Percentiles rank a stretch among this genome's conserved stretches.
phyloP scores from a whole-genome alignment of 1,140 invertebrate species.

The Amphibalanus amphitrite region DNA sequence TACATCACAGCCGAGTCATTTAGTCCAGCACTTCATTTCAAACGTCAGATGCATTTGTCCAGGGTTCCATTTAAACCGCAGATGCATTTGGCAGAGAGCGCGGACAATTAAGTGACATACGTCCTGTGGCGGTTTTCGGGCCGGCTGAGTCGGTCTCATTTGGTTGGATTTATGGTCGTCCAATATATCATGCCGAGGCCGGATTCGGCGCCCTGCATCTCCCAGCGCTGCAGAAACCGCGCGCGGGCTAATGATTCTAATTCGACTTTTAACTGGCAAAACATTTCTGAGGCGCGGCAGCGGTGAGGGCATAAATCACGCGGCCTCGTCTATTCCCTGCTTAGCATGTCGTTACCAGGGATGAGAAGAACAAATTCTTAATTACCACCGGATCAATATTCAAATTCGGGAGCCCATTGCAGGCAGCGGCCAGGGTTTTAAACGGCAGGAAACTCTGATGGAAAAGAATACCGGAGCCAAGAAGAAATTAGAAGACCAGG shows the following conservation, averaged over 20 bases:
- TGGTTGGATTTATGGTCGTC: not conserved
- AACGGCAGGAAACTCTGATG: too few relatives aligned
- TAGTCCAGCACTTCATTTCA: too few relatives aligned
- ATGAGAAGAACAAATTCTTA: not conserved
- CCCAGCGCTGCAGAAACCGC: not conserved
- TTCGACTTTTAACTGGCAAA: not conserved
- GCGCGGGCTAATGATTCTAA: not conserved
- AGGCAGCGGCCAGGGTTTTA: too few relatives aligned
- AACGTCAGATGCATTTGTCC: too few relatives aligned
- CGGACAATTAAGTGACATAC: too few relatives aligned
- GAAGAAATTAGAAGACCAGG: too few relatives aligned
- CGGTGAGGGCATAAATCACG: not conserved
- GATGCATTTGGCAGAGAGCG: too few relatives aligned
- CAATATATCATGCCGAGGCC: not conserved
- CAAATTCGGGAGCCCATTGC: not conserved
- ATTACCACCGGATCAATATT: not conserved
- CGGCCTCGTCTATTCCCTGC: not conserved
- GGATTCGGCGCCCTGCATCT: not conserved
- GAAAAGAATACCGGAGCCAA: too few relatives aligned
- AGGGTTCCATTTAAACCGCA: too few relatives aligned
- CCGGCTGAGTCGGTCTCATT: not conserved
- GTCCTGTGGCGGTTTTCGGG: too few relatives aligned
- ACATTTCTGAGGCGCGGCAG: not conserved
- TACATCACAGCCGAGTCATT: too few relatives aligned
- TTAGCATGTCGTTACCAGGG: not conserved